Evolutionary conservation across 1,140 invertebrate genomes (phyloP).

Genomic region (Hylyphantes graminicola): DNA sequence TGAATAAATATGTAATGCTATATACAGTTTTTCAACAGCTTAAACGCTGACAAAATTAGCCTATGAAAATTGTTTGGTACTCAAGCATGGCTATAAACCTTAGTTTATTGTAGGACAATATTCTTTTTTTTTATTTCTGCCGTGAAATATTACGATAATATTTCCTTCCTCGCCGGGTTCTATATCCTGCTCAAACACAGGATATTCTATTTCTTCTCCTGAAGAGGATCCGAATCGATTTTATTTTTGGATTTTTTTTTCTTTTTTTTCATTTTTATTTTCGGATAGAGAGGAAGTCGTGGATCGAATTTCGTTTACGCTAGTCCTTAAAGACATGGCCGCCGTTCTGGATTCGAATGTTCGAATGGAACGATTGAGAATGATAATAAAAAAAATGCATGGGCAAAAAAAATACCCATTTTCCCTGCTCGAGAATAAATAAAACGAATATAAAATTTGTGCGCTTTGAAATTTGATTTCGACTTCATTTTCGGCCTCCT

Average conservation of each 20-base stretch:
- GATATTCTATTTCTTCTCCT: constrained; percentile 46
- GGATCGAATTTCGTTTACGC: constrained; percentile 55
- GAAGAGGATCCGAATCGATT: constrained; percentile 40
- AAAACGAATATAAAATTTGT: constrained; percentile 43
- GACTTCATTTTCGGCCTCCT: constrained; percentile 24
- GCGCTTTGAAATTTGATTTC: constrained; percentile 47
- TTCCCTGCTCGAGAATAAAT: constrained; percentile 19
- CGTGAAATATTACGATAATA: constrained; percentile 45
- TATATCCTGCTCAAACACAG: constrained; percentile 31
- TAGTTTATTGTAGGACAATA: no score
- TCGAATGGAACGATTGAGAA: not conserved
- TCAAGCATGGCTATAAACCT: no score
- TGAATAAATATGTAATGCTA: no score
- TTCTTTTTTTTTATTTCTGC: no score
- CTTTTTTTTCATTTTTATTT: constrained; percentile 9
- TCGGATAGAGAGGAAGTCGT: constrained; percentile 11
- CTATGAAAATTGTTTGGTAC: no score
- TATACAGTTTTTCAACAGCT: no score
- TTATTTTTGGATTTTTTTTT: constrained; percentile 34
- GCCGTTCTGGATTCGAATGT: not conserved
- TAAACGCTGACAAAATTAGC: no score
- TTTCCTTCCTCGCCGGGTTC: constrained; percentile 19
- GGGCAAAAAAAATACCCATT: not conserved
- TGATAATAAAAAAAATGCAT: constrained; percentile 1
- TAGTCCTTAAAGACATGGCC: constrained; percentile 42